Base-by-base conservation (phyloP, 2,113 vertebrate genomes). In the Steatornis caripensis region DNA sequence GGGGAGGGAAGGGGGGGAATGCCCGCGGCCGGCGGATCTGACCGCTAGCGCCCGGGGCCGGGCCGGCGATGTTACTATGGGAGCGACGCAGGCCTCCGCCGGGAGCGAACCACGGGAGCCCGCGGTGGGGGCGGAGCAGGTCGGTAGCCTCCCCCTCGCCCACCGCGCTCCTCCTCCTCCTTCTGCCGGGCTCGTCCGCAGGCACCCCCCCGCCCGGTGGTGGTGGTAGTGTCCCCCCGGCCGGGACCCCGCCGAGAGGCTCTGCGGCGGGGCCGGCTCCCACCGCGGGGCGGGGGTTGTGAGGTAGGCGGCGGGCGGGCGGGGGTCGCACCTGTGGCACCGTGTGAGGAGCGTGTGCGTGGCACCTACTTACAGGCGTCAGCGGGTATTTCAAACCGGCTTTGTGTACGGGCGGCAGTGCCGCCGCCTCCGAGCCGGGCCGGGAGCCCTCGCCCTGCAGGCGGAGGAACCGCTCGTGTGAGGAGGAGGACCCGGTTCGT, bases 1-100 rank as follows among this genome's bases (percentile, higher is more conserved):
- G n/a, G n/a, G n/a, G n/a, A n/a, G n/a, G n/a, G n/a, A n/a, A n/a
- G n/a, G n/a, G n/a, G n/a, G n/a, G n/a, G n/a, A n/a, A n/a, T 30
- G 71, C 51, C 74, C 48, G 46, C 22, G 53, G 22, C 65, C 14
- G 70, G 58, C 66, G 82, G 51, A 2, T 27, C 22, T 10, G 58
- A 36, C 39, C 20, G 69, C 58, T 39, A 26, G 30, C 37, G 57
- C 21, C 45, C 36, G 49, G 62, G 12, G 34, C 74, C 49, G 34
- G 61, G 39, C 43, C 3, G 66, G 90, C 58, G 36, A 93, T 97
- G 97, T 89, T 90, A 65, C 94, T 41, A 96, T 96, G 97, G 97
- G 97, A 91, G 97, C 97, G 14, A 90, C 93, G 32, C 97, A 97
- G 81, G 97, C 84, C 80, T 95, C 95, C 22, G 80, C 91, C n/a